Evolutionary conservation across 2,797 vertebrate genomes (phyloP), one percentile per base, ranked within the genome.

Genomic region (Muscicapa comitata): DNA sequence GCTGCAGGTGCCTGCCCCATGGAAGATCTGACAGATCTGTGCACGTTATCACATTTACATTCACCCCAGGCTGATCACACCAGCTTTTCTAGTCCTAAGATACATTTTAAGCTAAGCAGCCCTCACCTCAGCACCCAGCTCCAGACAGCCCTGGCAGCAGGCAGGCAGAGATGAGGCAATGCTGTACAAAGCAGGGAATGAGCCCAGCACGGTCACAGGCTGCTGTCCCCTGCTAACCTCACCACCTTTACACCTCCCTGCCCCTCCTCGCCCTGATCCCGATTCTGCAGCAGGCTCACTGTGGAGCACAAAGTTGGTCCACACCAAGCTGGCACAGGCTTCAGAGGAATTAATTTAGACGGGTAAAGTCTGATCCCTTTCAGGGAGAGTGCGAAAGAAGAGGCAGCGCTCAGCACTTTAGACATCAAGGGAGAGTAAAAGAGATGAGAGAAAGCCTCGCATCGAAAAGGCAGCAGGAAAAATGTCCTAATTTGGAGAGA

Each of bases 401-500:
- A 95, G 71, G 91, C 87, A 95, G 67, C 11, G 0, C 90, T 96
- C 94, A 80, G 71, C 91, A 79, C 93, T 96, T 95, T 80, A 93
- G 93, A 96, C 84, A 94, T 95, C 94, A 96, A 96, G 95, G 74
- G 37, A 95, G 93, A 93, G 84, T 70, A 96, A 91, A 89, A 94
- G 82, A 86, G 87, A 95, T 88, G 90, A 96, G 90, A 97, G 95
- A 96, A 94, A 93, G 53, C 66, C 73, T 95, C 3, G 0, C 47
- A 47, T 14, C 90, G 84, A 87, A 95, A 94, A 96, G 67, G 93
- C 96, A 97, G 94, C 81, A 97, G 92, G 98, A 98, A 98, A 95
- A 98, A 98, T 98, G 98, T 98, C 98, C 98, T 99, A 98, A 99
- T 99, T 99, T 98, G 98, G 98, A 98, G 97, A 98, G 98, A 98